Evolutionary conservation across 2,797 vertebrate genomes (phyloP).

Genomic region (Thamnophis elegans): DNA sequence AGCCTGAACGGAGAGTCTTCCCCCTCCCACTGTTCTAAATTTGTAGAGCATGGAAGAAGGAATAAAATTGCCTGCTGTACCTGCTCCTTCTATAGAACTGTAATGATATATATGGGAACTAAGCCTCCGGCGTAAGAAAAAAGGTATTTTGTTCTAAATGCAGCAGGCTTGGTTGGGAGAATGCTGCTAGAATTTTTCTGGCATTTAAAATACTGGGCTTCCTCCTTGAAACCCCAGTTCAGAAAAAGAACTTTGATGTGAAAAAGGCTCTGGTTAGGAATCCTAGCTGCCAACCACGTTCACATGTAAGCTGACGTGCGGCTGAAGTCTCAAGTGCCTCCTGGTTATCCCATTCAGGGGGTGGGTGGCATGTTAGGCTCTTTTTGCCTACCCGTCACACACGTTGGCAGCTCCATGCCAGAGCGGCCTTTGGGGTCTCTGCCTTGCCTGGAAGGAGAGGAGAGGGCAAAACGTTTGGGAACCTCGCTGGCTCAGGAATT

Average conservation of each 20-base stretch:
- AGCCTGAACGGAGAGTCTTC: background rate
- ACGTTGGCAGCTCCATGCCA: too few relatives aligned
- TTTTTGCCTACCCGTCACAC: background rate
- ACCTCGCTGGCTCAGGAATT: background rate
- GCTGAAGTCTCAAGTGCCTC: background rate
- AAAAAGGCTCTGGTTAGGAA: background rate
- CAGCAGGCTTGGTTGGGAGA: background rate
- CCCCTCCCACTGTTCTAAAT: background rate
- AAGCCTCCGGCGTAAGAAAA: background rate
- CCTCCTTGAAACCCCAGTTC: background rate
- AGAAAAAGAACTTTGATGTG: background rate
- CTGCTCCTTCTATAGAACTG: accelerated
- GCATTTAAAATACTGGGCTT: background rate
- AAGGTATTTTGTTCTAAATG: background rate
- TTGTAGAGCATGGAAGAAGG: background rate
- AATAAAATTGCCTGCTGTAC: too few relatives aligned
- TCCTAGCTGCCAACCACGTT: background rate
- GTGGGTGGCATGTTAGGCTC: accelerated
- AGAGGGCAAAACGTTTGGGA: background rate
- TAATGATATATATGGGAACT: background rate
- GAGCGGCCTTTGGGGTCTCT: background rate
- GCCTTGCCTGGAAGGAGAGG: background rate
- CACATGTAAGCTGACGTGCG: background rate
- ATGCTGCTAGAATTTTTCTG: background rate
- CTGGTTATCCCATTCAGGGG: background rate